Base-by-base conservation (phyloP, 2,888 invertebrate genomes). In the Argyra leucocephala region DNA sequence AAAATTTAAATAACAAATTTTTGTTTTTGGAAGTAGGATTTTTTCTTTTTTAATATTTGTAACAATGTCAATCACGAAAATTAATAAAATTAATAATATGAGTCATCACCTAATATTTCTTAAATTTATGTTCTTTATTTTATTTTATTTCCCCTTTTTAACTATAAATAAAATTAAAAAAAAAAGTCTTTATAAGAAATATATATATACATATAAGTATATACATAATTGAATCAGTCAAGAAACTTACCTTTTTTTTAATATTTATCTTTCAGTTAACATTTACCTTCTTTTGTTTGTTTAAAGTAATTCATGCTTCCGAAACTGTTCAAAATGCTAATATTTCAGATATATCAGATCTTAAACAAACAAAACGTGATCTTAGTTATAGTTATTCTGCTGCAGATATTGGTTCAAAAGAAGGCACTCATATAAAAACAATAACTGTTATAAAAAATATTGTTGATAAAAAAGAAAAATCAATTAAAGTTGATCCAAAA, bases 371-470 rank as follows among this genome's bases (percentile, higher is more conserved):
- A 10, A 78, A 79, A 66, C 67, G 78, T 58, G 79, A 79, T 63
- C 69, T 78, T n/a, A 80, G 78, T 67, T 71, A 77, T 37, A 79
- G 79, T 65, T 79, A 78, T 73, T 72, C 80, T 10, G 79, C 80
- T 15, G 78, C 79, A 63, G 76, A 79, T 60, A 78, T 80, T 62
- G 76, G 76, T 36, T 76, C 78, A 48, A 78, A 76, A 66, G 75
- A 76, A 63, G 79, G 80, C 10, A 76, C 77, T 2, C 79, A 75
- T 63, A 73, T 80, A 4, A 79, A 79, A 72, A 79, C 79, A 62
- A 75, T 79, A 24, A 79, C 79, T 0, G 78, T 79, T 9, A 76
- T 79, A 66, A 80, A 79, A 69, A 79, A 77, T 70, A 67, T 77
- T 5, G 73, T 70, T 22, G 70, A 69, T 23, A 74, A 74, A 66